Percentiles rank a stretch among this genome's conserved stretches.
Conservation (phyloP, 2,113 vertebrate genomes). For the Hylia prasina region DNA sequence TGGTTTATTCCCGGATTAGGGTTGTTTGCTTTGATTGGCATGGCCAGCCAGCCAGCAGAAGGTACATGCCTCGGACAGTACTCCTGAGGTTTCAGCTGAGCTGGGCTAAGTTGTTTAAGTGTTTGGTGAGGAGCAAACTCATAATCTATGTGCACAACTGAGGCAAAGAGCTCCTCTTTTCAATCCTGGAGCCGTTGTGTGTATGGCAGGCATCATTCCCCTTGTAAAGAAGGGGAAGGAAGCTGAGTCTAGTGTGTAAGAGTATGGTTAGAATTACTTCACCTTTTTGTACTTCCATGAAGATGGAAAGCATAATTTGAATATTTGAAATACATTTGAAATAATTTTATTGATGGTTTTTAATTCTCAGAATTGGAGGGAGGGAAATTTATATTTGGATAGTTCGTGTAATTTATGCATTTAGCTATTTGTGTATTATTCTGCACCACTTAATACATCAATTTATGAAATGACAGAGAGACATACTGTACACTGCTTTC, state of each 20-base stretch:
- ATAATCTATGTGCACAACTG: neutral
- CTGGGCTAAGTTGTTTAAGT: neutral
- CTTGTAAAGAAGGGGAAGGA: neutral
- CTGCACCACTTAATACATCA: neutral
- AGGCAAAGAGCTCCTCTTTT: neutral
- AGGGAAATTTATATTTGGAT: neutral
- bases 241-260: neutral
- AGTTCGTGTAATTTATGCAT: neutral
- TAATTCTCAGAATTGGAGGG: neutral
- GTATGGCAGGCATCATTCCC: neutral
- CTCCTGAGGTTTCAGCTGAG: neutral
- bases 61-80: neutral
- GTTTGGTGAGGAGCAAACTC: neutral
- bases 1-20: neutral
- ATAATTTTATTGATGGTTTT: neutral
- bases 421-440: neutral
- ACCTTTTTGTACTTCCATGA: neutral
- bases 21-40: neutral
- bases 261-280: neutral
- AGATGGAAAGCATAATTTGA: neutral
- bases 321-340: neutral
- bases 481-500: neutral
- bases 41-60: neutral
- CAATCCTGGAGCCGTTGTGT: neutral
- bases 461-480: neutral